Evolutionary conservation across 2,888 invertebrate genomes (phyloP).

Genomic region (Cantharis rustica): DNA sequence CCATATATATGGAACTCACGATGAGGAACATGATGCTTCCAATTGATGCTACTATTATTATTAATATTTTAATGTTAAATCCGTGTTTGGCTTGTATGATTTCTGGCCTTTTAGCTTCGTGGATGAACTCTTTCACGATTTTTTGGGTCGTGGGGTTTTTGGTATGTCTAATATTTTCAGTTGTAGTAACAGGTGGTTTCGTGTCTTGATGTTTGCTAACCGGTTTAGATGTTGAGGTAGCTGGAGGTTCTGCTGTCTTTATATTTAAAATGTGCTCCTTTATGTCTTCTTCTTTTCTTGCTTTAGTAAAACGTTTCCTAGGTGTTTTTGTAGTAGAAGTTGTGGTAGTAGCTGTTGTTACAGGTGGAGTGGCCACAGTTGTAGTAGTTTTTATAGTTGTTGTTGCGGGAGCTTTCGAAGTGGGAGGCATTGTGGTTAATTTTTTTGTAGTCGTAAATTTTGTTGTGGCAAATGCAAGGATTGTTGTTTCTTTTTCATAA

Average conservation of each 20-base stretch:
- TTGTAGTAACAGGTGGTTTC: not conserved
- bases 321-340: conserved; percentile 2
- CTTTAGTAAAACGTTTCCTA: conserved; percentile 9
- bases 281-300: not conserved
- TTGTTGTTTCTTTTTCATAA: not conserved
- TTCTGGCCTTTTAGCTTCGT: not conserved
- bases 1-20: conserved; percentile 33
- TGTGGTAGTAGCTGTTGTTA: conserved; percentile 1
- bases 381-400: not conserved
- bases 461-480: not conserved
- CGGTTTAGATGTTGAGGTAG: not conserved
- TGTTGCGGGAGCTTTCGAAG: not conserved
- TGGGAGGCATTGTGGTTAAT: conserved; percentile 3
- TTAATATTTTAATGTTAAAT: conserved; percentile 1
- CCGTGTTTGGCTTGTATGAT: not conserved
- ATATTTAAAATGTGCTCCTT: not conserved
- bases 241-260: not conserved
- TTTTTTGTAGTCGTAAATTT: not conserved
- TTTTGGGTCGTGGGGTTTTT: not conserved
- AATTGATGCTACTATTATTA: not conserved
- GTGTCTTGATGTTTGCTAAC: not conserved
- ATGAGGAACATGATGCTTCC: conserved; percentile 26
- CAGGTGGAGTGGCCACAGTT: not conserved
- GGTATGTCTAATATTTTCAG: not conserved
- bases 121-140: not conserved